A percentile compares a stretch with the other conserved stretches of the same genome.
Conservation (phyloP, 1,140 invertebrate species). For the Asbolus verrucosus region DNA sequence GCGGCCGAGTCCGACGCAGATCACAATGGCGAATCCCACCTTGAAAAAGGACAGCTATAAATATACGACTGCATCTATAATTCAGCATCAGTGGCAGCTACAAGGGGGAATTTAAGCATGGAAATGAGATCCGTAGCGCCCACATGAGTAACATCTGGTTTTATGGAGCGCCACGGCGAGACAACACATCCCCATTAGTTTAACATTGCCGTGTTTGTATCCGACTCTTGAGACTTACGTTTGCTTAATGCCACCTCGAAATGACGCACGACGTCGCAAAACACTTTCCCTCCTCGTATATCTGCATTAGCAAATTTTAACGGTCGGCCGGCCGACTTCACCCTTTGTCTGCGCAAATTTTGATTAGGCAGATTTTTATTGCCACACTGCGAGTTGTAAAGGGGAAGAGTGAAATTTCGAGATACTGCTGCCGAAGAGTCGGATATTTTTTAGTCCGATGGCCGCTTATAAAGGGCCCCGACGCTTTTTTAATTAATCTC, state of each 20-base stretch:
- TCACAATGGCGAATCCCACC: conserved; percentile 47
- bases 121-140: conserved; percentile 59
- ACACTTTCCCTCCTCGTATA: conserved; percentile 47
- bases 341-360: conserved; percentile 43
- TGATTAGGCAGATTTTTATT: conserved; percentile 51
- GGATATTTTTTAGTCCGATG: conserved; percentile 35
- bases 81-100: conserved; percentile 55
- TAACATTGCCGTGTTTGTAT: conserved; percentile 58
- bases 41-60: conserved; percentile 57
- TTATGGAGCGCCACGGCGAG: conserved; percentile 56
- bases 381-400: conserved; percentile 42
- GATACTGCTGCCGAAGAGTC: conserved; percentile 16
- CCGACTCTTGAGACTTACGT: conserved; percentile 56
- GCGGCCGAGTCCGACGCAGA: conserved; percentile 27
- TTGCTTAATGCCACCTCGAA: conserved; percentile 54
- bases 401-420: conserved; percentile 1
- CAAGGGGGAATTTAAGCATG: conserved; percentile 56
- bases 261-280: conserved; percentile 58
- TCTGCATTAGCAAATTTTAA: conserved; percentile 50
- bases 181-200: conserved; percentile 62
- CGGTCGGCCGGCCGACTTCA: conserved; percentile 22
- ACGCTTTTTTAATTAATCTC: conserved; percentile 37
- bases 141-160: conserved; percentile 60
- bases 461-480: conserved; percentile 6
- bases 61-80: conserved; percentile 58